These are phyloP conservation scores for Luehdorfia chinensis DNA, from an alignment of 1,140 invertebrate genomes.

Conservation along the genomic window DNA sequence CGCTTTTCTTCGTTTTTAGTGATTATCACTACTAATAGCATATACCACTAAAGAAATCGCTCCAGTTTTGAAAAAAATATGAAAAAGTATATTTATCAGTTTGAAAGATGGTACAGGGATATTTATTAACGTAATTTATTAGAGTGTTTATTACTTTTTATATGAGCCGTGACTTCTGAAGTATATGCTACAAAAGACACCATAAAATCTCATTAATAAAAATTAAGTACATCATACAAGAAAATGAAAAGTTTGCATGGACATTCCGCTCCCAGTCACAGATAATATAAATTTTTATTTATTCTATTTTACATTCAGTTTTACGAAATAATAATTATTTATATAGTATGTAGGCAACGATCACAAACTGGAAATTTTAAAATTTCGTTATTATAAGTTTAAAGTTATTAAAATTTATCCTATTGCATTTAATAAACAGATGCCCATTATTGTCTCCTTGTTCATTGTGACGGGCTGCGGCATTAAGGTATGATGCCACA, in stretches of 20 bases:
- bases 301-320: background rate
- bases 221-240: constrained; percentile 8
- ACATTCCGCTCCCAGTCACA: background rate
- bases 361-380: constrained; percentile 1
- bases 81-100: no score
- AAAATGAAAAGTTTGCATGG: background rate
- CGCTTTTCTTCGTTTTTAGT: no score
- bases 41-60: no score
- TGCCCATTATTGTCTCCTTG: constrained; percentile 65
- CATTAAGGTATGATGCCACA: background rate
- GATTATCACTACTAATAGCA: no score
- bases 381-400: constrained; percentile 11
- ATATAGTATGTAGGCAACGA: constrained; percentile 7
- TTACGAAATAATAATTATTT: background rate
- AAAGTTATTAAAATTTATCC: constrained; percentile 23
- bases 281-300: background rate
- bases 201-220: background rate
- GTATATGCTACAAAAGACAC: background rate
- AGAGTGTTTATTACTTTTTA: no score
- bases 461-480: constrained; percentile 33
- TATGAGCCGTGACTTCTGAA: no score
- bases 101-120: no score
- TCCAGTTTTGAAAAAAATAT: no score
- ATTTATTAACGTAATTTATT: no score
- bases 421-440: constrained; percentile 47